A percentile compares a stretch with the other conserved stretches of the same genome.
Evolutionary conservation across 2,113 vertebrate genomes (phyloP).

Genomic region (Rhineura floridana): DNA sequence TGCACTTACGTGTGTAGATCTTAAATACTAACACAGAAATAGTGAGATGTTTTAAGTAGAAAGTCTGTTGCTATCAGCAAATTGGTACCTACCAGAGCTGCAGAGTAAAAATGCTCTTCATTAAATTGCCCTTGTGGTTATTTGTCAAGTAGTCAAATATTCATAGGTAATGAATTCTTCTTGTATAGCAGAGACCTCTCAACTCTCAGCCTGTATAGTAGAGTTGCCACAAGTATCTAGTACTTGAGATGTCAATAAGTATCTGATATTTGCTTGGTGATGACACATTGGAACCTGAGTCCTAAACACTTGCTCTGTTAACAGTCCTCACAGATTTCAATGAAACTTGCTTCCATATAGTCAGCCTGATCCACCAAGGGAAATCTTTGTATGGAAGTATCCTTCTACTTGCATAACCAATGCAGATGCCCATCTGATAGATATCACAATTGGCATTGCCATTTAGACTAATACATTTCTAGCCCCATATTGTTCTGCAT

Average conservation of each 20-base stretch:
- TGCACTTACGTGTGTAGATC: neutral
- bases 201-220: neutral
- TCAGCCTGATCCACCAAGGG: no score
- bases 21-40: neutral
- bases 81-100: neutral
- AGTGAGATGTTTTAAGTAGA: constrained; percentile 3
- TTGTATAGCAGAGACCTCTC: neutral
- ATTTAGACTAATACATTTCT: no score
- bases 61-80: constrained; percentile 6
- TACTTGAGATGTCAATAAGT: neutral
- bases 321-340: no score
- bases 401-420: no score
- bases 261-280: neutral
- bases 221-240: neutral
- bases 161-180: neutral
- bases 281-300: no score
- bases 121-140: neutral
- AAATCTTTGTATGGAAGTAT: no score
- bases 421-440: no score
- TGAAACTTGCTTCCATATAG: no score
- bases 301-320: no score
- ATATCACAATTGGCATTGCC: no score
- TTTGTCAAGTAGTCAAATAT: neutral
- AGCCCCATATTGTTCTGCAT: no score
- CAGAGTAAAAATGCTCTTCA: neutral